Base-by-base conservation (phyloP, 2,113 vertebrate genomes). In the Trichechus manatus region DNA sequence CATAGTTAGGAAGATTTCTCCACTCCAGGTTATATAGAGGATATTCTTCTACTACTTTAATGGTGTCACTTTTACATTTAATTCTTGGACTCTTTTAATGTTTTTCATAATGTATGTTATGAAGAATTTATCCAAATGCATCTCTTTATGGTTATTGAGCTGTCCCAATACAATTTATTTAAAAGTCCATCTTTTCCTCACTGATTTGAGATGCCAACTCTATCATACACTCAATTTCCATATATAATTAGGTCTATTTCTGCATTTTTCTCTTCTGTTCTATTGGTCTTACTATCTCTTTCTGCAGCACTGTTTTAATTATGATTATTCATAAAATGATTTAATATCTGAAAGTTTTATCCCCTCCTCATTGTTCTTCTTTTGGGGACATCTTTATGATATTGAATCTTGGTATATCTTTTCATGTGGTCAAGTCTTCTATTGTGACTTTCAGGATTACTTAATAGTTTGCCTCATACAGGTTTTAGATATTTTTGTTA, bases 11-110 rank as follows among this genome's bases (percentile, higher is more conserved):
- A 74, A 84, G 63, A 5, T 66, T 33, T 82, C 47, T 14, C 59
- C 33, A 47, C 1, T 27, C 22, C 33, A 53, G 15, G 5, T 53
- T 27, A 50, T 20, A 56, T 20, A 56, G 27, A 59, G 19, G 1
- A 70, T 87, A 31, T 59, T 89, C 23, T n/a, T 74, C 22, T 47
- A 53, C 25, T 59, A 70, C 15, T 79, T 42, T 3, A 63, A 56
- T 19, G 79, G 42, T n/a, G 88, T 53, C 44, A 90, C 50, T 19
- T 93, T 85, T 81, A 81, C 27, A 80, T 59, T 81, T 85, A 95
- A 74, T 83, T 83, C 27, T 68, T 33, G 78, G 61, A 23, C 8
- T 79, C 10, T 56, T 8, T 29, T 74, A 56, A 44, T 85, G 31
- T 72, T 63, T 86, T 70, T 64, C 50, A 64, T 42, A 56, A 75